Conservation (phyloP, 2,888 invertebrate genomes). For the Hybos culiciformis region DNA sequence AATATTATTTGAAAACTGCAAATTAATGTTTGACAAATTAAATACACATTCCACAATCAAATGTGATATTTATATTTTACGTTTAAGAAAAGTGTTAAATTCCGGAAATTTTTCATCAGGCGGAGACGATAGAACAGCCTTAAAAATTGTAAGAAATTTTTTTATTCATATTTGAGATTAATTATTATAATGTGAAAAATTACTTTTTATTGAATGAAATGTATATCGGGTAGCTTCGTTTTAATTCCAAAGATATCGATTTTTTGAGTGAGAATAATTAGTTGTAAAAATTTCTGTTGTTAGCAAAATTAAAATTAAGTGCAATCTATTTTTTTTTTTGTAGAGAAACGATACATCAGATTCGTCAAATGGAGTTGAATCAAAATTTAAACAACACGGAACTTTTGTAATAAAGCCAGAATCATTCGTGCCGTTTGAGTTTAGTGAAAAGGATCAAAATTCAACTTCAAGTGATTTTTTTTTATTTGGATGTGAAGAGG, state of each 20-base stretch:
- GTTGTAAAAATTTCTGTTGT: background rate
- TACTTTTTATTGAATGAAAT: too few relatives aligned
- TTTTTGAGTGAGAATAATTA: background rate
- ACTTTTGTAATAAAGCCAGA: conserved; percentile 22
- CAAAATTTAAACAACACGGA: conserved; percentile 31
- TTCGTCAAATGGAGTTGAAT: conserved; percentile 21
- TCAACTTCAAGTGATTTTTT: too few relatives aligned
- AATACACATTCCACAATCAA: conserved; percentile 32
- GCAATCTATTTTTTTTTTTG: background rate
- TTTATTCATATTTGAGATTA: too few relatives aligned
- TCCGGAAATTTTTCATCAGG: too few relatives aligned
- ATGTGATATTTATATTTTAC: conserved; percentile 37
- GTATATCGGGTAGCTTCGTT: too few relatives aligned
- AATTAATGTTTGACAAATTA: conserved; percentile 29
- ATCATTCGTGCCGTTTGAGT: conserved; percentile 25
- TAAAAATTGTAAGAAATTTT: too few relatives aligned
- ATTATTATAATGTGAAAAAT: too few relatives aligned
- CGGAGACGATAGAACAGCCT: too few relatives aligned
- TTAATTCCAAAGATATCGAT: background rate
- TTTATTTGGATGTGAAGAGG: too few relatives aligned
- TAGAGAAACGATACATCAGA: background rate
- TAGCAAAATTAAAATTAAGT: too few relatives aligned
- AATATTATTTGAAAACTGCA: conserved; percentile 28
- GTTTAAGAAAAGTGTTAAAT: conserved; percentile 29
- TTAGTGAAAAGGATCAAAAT: too few relatives aligned